Base-by-base conservation (phyloP, 2,797 vertebrate species). In the Benthosema pterotum region DNA sequence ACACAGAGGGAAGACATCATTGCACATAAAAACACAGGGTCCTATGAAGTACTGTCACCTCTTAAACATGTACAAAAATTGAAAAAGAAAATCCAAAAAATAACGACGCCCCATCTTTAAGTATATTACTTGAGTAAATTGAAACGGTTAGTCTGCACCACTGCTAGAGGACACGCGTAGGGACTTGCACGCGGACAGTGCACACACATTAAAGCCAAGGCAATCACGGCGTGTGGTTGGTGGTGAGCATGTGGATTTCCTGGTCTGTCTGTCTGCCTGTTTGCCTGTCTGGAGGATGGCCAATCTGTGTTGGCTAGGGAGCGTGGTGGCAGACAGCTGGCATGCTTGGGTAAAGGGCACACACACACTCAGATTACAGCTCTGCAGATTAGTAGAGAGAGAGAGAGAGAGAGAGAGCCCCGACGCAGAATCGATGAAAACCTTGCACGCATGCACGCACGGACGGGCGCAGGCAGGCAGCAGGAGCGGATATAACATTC, bases 361-460 rank as follows among this genome's bases (percentile, higher is more conserved):
- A 25, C 52, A 25, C 22, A 57, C 63, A 52, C 72, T 62, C 46
- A 42, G 77, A 85, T 85, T 84, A 76, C 57, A 74, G 64, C 72
- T 78, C 52, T 79, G 68, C 57, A 71, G 75, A 75, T 79, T 77
- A 83, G 52, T n/a, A 61, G 71, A 49, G 54, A 68, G 74, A 55
- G 75, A 66, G n/a, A n/a, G n/a, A n/a, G n/a, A n/a, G n/a, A 62
- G 68, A 72, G 58, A 69, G 78, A 83, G 72, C 77, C 83, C 69
- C 32, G 74, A 13, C 74, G 73, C 61, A 61, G 19, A 60, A 53
- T 57, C 16, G 32, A 65, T 60, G 43, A 73, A 76, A 77, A 38
- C 12, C 22, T 3, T 5, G 22, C 5, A 25, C 3, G 3, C 1
- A 25, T 5, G 48, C 18, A 55, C 25, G 58, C 53, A 55, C 53